Conservation (phyloP, 2,797 vertebrate species). For the Clarias fuscus region DNA sequence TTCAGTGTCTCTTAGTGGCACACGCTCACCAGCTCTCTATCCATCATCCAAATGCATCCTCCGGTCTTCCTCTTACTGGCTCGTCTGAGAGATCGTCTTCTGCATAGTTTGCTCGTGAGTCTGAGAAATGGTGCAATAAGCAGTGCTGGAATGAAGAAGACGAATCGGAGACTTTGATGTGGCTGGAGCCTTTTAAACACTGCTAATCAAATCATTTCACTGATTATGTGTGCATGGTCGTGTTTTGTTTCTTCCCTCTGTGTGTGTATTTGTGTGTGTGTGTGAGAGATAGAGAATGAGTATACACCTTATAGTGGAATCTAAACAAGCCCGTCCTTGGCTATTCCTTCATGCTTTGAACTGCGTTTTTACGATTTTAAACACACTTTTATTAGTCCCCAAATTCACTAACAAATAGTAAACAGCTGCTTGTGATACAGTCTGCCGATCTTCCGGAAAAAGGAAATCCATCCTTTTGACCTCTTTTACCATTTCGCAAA, state of each 20-base stretch:
- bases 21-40: slow-evolving; percentile 42
- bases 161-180: slow-evolving; percentile 51
- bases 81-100: slow-evolving; percentile 59
- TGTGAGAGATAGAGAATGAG: slow-evolving; percentile 16
- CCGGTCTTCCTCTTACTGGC: slow-evolving; percentile 55
- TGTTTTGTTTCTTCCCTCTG: background rate
- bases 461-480: slow-evolving; percentile 16
- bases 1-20: background rate
- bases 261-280: slow-evolving; percentile 23
- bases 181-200: slow-evolving; percentile 38
- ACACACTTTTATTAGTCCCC: slow-evolving; percentile 37
- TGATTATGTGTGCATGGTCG: background rate
- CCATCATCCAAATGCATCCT: slow-evolving; percentile 49
- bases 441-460: background rate
- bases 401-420: slow-evolving; percentile 31
- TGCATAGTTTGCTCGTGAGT: slow-evolving; percentile 45
- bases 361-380: slow-evolving; percentile 20
- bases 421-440: slow-evolving; percentile 28
- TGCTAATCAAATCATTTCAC: slow-evolving; percentile 45
- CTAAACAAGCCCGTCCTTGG: slow-evolving; percentile 39
- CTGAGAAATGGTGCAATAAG: slow-evolving; percentile 20
- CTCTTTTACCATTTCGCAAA: slow-evolving; percentile 9
- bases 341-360: slow-evolving; percentile 33
- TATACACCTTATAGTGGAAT: slow-evolving; percentile 39
- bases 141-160: slow-evolving; percentile 22